Conservation (phyloP, 2,113 vertebrate genomes). For the Empidonax alnorum region DNA sequence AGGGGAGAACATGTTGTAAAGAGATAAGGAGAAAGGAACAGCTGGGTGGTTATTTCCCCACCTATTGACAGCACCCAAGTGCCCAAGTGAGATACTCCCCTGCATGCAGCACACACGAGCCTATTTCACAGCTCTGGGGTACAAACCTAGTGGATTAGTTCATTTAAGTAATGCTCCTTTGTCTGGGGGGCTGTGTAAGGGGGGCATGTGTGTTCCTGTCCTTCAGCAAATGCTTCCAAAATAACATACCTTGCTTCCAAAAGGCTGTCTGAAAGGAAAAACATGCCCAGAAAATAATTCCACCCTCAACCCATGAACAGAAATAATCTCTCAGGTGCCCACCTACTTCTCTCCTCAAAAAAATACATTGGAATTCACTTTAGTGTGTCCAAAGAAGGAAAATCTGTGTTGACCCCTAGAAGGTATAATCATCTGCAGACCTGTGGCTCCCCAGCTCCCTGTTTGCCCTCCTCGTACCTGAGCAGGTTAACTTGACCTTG, state of each 20-base stretch:
- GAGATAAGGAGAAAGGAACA: not conserved
- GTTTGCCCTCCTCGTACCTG: not conserved
- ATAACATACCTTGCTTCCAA: not conserved
- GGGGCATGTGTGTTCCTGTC: not conserved
- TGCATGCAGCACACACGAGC: rapidly evolving
- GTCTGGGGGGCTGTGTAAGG: not conserved
- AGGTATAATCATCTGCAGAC: not conserved
- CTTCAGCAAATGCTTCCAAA: not conserved
- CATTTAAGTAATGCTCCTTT: not conserved
- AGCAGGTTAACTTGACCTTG: not conserved
- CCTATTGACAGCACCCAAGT: not conserved
- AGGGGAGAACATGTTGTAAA: not conserved
- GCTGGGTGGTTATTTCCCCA: not conserved
- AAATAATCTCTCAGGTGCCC: not conserved
- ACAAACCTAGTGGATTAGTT: not conserved
- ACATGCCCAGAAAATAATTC: not conserved
- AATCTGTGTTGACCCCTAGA: not conserved
- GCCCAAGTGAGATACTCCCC: not conserved
- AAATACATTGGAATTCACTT: not conserved
- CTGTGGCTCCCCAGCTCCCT: not conserved
- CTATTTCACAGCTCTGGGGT: not conserved
- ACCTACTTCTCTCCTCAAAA: not conserved
- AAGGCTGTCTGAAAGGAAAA: not conserved
- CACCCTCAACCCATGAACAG: rapidly evolving
- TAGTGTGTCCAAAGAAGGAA: not conserved